Conservation (phyloP, 2,888 invertebrate species). For the Drosophila imparisetae region DNA sequence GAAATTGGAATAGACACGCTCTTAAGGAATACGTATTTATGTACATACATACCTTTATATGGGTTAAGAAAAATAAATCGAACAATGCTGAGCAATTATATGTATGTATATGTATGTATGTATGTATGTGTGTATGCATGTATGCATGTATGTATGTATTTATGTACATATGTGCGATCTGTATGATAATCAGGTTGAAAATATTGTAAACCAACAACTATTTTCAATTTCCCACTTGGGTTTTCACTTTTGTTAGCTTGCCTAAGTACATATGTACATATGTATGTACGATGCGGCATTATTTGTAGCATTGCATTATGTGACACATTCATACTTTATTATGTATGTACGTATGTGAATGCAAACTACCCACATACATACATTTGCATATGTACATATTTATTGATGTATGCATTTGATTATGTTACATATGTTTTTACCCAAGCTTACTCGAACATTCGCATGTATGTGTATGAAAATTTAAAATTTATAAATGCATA, state of each 20-base stretch:
- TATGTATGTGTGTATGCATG: background rate
- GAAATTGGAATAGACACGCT: conserved; percentile 31
- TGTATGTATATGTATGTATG: background rate
- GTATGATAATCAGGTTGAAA: background rate
- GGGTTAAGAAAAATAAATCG: background rate
- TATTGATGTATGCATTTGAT: background rate
- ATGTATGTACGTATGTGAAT: background rate
- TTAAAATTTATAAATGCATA: conserved; percentile 73
- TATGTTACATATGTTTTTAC: conserved; percentile 4
- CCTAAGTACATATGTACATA: background rate
- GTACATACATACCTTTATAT: background rate
- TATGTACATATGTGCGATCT: background rate
- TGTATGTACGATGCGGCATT: background rate
- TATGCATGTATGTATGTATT: background rate
- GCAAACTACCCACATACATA: background rate
- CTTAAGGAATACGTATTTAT: conserved; percentile 7
- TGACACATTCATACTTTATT: background rate
- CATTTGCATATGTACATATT: background rate
- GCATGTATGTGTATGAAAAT: conserved; percentile 34
- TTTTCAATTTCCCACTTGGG: background rate
- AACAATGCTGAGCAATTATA: background rate
- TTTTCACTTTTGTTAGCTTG: background rate
- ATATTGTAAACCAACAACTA: background rate
- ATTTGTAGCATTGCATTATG: background rate
- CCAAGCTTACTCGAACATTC: conserved; percentile 5